Percentiles rank a stretch among this genome's conserved stretches.
Conservation (phyloP, 2,113 vertebrate species). For the Orycteropus afer region DNA sequence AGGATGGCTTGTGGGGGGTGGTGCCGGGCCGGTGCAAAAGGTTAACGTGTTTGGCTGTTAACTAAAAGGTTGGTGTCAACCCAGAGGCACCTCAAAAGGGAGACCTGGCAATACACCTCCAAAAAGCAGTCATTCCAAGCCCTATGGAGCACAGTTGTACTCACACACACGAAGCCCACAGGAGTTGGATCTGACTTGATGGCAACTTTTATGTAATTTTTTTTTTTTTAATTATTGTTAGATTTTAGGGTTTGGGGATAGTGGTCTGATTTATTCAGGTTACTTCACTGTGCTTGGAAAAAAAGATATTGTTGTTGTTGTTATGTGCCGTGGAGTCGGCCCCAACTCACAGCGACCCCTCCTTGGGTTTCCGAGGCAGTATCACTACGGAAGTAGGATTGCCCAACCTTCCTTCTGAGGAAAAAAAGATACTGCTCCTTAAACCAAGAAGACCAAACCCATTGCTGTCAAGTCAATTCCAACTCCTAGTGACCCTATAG, state of each 20-base stretch:
- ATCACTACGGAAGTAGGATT: too few relatives aligned
- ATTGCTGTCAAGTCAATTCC: not conserved
- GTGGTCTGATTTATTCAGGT: not conserved
- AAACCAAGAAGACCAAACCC: not conserved
- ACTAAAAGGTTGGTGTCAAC: not conserved
- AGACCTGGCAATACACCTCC: not conserved
- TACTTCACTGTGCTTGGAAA: not conserved
- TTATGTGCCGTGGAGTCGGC: too few relatives aligned
- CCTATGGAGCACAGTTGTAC: not conserved
- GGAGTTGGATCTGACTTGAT: not conserved
- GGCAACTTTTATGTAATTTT: not conserved
- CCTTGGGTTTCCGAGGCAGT: too few relatives aligned
- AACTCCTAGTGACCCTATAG: not conserved
- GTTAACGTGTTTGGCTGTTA: not conserved
- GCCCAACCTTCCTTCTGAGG: too few relatives aligned
- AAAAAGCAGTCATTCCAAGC: not conserved
- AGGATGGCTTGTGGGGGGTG: not conserved
- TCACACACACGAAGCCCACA: not conserved
- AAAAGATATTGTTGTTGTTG: too few relatives aligned
- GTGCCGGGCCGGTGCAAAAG: not conserved
- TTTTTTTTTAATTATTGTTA: not conserved
- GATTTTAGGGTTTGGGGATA: not conserved
- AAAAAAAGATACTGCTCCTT: not conserved
- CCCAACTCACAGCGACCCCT: too few relatives aligned
- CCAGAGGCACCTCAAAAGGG: not conserved